phyloP scores from a whole-genome alignment of 1,140 invertebrate genomes.

The Branchinecta lynchi region DNA sequence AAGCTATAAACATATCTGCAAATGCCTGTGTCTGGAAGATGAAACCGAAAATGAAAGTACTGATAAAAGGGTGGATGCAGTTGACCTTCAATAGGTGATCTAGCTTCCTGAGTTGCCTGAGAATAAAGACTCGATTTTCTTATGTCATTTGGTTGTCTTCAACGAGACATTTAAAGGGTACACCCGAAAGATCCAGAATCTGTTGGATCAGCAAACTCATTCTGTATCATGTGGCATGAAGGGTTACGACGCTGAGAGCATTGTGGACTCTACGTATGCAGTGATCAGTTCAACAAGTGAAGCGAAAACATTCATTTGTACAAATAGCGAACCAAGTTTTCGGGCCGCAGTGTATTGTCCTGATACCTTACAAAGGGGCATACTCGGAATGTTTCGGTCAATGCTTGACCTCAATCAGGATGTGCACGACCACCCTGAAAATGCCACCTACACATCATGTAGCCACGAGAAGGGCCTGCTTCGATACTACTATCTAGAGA shows the following conservation, averaged over 20 bases:
- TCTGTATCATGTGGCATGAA: constrained; percentile 4
- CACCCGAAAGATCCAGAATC: neutral
- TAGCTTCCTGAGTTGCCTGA: neutral
- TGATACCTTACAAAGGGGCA: neutral
- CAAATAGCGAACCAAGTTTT: neutral
- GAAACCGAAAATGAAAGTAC: neutral
- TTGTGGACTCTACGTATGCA: neutral
- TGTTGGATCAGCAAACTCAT: neutral
- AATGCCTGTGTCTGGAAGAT: constrained; percentile 1
- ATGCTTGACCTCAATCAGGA: no score
- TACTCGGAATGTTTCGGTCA: no score
- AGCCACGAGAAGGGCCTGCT: no score
- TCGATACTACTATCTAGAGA: no score
- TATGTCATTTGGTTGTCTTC: neutral
- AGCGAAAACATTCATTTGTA: neutral
- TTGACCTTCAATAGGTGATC: constrained; percentile 1
- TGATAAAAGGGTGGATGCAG: neutral
- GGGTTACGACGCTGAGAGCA: neutral
- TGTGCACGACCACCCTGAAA: no score
- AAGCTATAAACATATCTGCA: constrained; percentile 1
- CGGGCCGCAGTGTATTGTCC: constrained; percentile 2
- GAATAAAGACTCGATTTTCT: neutral
- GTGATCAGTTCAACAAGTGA: constrained; percentile 1
- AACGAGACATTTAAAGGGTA: neutral
- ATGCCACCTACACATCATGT: no score